Percentiles rank a stretch among this genome's conserved stretches.
phyloP scores from a whole-genome alignment of 2,113 vertebrate species.

The Rhinoderma darwinii region DNA sequence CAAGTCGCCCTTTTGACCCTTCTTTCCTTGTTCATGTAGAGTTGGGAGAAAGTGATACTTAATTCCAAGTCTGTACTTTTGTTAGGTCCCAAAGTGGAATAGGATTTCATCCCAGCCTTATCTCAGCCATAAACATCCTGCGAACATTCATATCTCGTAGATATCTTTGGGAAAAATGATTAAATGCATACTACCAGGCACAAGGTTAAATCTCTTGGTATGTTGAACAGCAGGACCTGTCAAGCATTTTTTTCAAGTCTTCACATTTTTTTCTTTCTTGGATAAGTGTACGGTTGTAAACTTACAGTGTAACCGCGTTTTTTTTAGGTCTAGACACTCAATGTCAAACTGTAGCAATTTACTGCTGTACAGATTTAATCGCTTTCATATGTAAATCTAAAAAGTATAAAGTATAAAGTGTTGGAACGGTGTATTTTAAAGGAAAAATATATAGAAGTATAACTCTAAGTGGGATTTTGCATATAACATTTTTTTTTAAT shows the following conservation, averaged over 20 bases:
- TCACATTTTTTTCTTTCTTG: background rate
- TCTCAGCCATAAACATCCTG: slow-evolving; percentile 82
- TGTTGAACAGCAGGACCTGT: slow-evolving; percentile 52
- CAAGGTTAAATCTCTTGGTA: slow-evolving; percentile 38
- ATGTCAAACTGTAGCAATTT: slow-evolving; percentile 24
- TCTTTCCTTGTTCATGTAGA: slow-evolving; percentile 78
- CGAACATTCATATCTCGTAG: slow-evolving; percentile 73
- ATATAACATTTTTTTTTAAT: background rate
- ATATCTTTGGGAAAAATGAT: slow-evolving; percentile 73
- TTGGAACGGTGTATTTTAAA: no score
- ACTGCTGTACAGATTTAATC: slow-evolving; percentile 36
- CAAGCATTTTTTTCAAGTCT: slow-evolving; percentile 21
- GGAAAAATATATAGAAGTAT: background rate
- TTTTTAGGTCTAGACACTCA: slow-evolving; percentile 31
- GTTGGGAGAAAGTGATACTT: slow-evolving; percentile 81
- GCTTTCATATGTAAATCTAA: slow-evolving; percentile 8
- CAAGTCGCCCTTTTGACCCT: slow-evolving; percentile 78
- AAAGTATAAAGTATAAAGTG: background rate
- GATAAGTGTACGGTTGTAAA: slow-evolving; percentile 33
- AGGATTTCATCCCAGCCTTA: slow-evolving; percentile 75
- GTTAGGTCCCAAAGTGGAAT: slow-evolving; percentile 75
- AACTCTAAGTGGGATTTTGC: background rate
- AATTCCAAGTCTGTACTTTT: slow-evolving; percentile 79
- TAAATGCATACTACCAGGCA: slow-evolving; percentile 68
- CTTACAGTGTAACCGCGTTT: background rate